A percentile compares a stretch with the other conserved stretches of the same genome.
phyloP scores from a whole-genome alignment of 2,797 vertebrate genomes.

The Strix occidentalis region DNA sequence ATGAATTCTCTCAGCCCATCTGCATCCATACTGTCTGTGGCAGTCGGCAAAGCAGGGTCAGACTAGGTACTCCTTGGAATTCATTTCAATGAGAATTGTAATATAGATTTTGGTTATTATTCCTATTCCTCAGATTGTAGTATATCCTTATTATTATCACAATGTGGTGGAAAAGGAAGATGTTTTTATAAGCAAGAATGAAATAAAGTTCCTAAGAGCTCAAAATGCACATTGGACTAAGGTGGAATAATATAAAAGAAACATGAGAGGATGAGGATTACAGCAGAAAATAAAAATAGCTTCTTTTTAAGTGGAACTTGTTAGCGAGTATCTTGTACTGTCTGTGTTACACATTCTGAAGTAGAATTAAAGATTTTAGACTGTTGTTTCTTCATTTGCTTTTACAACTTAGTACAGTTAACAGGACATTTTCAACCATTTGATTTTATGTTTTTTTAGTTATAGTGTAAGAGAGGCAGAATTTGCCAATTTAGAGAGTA shows the following conservation, averaged over 20 bases:
- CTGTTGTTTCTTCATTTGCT: neutral
- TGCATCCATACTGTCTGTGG: neutral
- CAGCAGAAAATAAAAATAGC: neutral
- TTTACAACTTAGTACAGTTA: neutral
- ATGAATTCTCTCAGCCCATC: neutral
- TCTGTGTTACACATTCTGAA: neutral
- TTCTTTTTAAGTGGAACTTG: neutral
- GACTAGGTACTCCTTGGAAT: neutral
- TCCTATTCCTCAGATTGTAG: neutral
- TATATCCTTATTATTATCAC: neutral
- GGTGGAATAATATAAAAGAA: conserved; percentile 29
- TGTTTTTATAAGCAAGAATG: neutral
- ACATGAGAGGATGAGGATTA: neutral
- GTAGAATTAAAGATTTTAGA: neutral
- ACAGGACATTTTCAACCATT: neutral
- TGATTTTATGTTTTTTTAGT: neutral
- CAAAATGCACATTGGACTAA: neutral
- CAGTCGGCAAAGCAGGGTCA: neutral
- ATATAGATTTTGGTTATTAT: neutral
- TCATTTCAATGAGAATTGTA: neutral
- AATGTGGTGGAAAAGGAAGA: neutral
- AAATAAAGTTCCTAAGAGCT: neutral
- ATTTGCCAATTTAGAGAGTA: neutral
- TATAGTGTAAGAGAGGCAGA: neutral
- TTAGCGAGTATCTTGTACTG: neutral